Conservation (phyloP, 2,888 invertebrate genomes). For the Drosophila demipolita region DNA sequence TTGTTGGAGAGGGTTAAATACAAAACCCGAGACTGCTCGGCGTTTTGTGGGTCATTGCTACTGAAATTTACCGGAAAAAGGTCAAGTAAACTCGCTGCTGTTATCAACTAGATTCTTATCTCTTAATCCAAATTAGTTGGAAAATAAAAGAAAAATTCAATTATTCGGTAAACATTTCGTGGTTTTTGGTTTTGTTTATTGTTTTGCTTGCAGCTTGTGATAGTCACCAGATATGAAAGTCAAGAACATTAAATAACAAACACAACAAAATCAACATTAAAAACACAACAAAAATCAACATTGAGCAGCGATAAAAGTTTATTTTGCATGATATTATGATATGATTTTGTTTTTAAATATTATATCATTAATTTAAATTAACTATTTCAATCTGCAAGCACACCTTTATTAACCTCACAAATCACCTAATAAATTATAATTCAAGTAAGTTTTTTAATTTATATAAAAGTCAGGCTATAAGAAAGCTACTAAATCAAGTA, state of each 20-base stretch:
- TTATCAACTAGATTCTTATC: conserved; percentile 37
- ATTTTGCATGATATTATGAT: not conserved
- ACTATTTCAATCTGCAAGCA: not conserved
- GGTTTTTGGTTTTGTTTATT: not conserved
- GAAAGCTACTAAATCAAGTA: not conserved
- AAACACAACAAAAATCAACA: not conserved
- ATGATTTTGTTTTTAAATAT: not conserved
- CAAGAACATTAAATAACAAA: not conserved
- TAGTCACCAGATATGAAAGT: not conserved
- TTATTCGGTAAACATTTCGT: conserved; percentile 20
- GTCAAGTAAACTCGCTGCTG: not conserved
- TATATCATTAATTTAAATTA: not conserved
- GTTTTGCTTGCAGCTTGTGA: conserved; percentile 2
- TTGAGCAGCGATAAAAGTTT: not conserved
- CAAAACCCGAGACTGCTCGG: too few relatives aligned
- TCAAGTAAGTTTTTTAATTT: too few relatives aligned
- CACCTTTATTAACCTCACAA: not conserved
- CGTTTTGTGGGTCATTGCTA: conserved; percentile 32
- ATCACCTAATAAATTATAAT: not conserved
- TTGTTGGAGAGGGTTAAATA: too few relatives aligned
- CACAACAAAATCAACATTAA: not conserved
- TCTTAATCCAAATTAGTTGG: conserved; percentile 22
- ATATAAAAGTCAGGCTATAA: too few relatives aligned
- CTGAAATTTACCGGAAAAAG: not conserved
- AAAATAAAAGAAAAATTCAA: conserved; percentile 1